Percentiles rank a stretch among this genome's conserved stretches.
Conservation (phyloP, 2,797 vertebrate species). For the Ara ararauna region DNA sequence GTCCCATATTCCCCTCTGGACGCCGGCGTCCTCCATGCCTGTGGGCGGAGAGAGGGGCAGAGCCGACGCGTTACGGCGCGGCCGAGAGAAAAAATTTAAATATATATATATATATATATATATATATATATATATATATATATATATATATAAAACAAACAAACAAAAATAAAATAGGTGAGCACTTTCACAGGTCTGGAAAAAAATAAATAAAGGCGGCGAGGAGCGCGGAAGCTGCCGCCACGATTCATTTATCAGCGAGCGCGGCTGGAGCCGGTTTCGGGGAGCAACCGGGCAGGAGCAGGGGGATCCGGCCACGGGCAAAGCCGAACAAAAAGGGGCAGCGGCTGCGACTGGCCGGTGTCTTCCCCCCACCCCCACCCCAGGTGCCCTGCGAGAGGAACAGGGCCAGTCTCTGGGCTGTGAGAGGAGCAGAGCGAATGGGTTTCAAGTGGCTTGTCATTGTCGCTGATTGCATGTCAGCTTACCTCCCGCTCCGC, state of each 20-base stretch:
- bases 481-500: constrained; percentile 85
- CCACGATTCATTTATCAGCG: neutral
- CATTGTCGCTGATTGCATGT: constrained; percentile 85
- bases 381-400: neutral
- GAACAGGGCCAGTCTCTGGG: constrained; percentile 1
- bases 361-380: neutral
- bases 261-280: neutral
- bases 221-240: neutral
- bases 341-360: neutral
- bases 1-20: constrained; percentile 90
- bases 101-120: neutral
- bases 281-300: neutral
- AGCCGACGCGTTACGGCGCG: neutral
- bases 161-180: no score
- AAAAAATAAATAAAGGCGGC: neutral
- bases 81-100: neutral
- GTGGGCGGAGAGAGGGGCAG: neutral
- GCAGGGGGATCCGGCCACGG: neutral
- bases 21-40: constrained; percentile 91
- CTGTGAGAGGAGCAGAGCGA: constrained; percentile 76
- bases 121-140: neutral
- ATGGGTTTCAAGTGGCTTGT: constrained; percentile 85
- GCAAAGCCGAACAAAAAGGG: neutral
- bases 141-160: neutral
- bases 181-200: neutral